Percentiles rank a stretch among this genome's conserved stretches.
Conservation (phyloP, 2,113 vertebrate species). For the Mirza zaza region DNA sequence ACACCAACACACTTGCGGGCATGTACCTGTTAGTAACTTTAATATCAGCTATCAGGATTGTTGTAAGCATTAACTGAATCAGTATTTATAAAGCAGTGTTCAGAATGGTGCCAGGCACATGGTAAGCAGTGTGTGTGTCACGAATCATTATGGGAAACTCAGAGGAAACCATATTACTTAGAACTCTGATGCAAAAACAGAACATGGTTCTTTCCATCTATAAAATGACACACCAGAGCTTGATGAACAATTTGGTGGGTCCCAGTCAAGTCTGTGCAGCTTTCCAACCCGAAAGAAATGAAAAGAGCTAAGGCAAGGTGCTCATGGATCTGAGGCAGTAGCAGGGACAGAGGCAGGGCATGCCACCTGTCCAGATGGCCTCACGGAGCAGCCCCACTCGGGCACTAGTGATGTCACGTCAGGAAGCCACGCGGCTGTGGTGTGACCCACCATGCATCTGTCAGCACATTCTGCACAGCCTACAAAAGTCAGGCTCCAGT, state of each 20-base stretch:
- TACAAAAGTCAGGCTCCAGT: background rate
- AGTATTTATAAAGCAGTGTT: background rate
- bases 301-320: background rate
- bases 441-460: background rate
- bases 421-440: background rate
- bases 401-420: no score
- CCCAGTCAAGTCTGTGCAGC: no score
- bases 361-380: background rate
- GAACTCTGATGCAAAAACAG: background rate
- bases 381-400: background rate
- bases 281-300: background rate
- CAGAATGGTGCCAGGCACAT: background rate
- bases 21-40: background rate
- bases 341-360: background rate
- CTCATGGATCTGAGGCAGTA: background rate
- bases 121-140: background rate
- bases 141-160: background rate
- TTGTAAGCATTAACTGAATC: background rate
- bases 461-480: no score
- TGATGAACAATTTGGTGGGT: background rate
- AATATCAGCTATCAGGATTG: background rate
- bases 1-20: background rate
- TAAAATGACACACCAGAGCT: background rate
- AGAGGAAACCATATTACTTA: background rate
- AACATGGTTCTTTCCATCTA: background rate